Conservation (phyloP, 2,888 invertebrate genomes). For the Steinernema carpocapsae region DNA sequence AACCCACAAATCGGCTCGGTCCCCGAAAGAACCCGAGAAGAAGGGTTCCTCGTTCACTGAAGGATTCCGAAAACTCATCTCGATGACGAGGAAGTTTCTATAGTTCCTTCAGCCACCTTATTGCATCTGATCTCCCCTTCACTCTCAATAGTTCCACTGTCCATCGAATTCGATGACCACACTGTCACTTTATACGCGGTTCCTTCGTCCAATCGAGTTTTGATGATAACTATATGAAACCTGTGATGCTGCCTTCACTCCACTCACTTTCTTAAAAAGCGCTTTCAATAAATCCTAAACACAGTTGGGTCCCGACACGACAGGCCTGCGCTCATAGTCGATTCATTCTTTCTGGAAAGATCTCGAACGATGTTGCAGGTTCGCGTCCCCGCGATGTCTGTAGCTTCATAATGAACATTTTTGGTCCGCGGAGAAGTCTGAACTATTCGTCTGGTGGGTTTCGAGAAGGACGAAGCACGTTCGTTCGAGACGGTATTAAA, state of each 20-base stretch:
- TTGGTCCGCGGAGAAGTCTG: neutral
- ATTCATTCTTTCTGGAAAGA: neutral
- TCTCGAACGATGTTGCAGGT: constrained; percentile 9
- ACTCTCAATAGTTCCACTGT: neutral
- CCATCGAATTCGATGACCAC: neutral
- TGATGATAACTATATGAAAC: neutral
- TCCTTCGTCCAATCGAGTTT: neutral
- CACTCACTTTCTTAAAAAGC: neutral
- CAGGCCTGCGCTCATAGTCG: neutral
- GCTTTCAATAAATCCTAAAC: constrained; percentile 13
- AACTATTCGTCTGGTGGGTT: too few relatives aligned
- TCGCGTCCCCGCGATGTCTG: too few relatives aligned
- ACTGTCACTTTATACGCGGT: constrained; percentile 31
- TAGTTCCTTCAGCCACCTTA: constrained; percentile 30
- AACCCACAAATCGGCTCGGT: neutral
- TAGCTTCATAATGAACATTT: too few relatives aligned
- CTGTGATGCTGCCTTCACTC: constrained; percentile 24
- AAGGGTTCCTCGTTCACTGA: constrained; percentile 42
- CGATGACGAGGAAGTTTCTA: constrained; percentile 38
- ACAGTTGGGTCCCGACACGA: constrained; percentile 11
- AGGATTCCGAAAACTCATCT: constrained; percentile 42
- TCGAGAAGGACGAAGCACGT: too few relatives aligned
- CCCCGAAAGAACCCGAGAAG: constrained; percentile 1
- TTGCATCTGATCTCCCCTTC: constrained; percentile 31
- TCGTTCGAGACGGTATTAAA: too few relatives aligned